A percentile compares a stretch with the other conserved stretches of the same genome.
phyloP scores from a whole-genome alignment of 2,113 vertebrate genomes.

The Microcebus tavaratra region DNA sequence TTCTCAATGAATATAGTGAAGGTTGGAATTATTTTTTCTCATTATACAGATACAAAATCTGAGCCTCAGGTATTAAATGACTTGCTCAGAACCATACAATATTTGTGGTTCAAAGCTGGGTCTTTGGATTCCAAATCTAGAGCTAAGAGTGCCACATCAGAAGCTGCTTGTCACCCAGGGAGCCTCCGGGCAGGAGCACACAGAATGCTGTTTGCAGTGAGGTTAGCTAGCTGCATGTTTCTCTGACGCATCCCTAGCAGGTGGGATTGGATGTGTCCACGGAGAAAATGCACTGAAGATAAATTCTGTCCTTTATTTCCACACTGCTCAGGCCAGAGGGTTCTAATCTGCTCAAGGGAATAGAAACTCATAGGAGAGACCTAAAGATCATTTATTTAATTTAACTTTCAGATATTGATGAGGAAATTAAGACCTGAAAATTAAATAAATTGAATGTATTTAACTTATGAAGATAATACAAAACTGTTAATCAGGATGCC shows the following conservation, averaged over 20 bases:
- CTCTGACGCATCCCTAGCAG: neutral
- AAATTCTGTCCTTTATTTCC: neutral
- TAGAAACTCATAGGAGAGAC: neutral
- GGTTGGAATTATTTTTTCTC: neutral
- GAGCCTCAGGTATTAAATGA: neutral
- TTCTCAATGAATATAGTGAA: neutral
- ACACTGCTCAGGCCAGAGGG: neutral
- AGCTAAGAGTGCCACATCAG: rapidly evolving
- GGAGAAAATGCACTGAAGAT: neutral
- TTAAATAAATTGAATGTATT: neutral
- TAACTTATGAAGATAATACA: neutral
- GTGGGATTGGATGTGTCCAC: too few relatives aligned
- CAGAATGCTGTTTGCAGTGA: neutral
- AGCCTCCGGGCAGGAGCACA: neutral
- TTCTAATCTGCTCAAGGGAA: neutral
- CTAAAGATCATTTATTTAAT: neutral
- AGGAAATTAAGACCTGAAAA: neutral
- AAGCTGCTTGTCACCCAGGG: neutral
- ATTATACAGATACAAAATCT: neutral
- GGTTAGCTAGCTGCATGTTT: neutral
- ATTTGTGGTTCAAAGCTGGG: neutral
- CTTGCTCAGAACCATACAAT: neutral
- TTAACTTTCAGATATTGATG: neutral
- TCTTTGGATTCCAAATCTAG: neutral
- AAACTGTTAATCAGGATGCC: neutral